Evolutionary conservation across 2,113 vertebrate genomes (phyloP).

Genomic region (Columba livia): DNA sequence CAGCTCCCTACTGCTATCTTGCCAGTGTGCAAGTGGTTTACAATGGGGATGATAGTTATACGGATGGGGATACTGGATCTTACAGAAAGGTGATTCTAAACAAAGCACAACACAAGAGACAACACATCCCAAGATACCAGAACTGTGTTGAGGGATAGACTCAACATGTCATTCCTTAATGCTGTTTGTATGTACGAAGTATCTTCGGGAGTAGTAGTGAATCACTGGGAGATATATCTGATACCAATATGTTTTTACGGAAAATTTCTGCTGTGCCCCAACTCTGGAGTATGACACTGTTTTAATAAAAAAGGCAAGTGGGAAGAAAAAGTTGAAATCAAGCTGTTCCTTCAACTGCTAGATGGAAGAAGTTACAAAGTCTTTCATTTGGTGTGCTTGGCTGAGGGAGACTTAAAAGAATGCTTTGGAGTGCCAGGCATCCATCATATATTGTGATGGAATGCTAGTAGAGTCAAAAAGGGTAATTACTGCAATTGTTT

Average conservation of each 20-base stretch:
- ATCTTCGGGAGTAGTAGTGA: background rate
- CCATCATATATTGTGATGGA: background rate
- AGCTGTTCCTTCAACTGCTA: background rate
- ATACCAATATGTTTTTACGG: background rate
- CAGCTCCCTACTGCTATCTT: background rate
- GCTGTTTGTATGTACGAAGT: background rate
- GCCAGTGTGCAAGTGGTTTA: background rate
- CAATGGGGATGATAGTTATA: background rate
- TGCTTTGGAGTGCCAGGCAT: background rate
- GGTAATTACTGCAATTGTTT: background rate
- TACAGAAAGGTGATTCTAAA: background rate
- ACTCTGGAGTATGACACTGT: background rate
- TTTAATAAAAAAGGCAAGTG: background rate
- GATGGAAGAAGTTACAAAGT: background rate
- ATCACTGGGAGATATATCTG: background rate
- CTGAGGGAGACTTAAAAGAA: background rate
- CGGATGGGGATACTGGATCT: background rate
- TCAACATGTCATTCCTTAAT: background rate
- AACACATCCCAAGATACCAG: background rate
- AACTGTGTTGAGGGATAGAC: background rate
- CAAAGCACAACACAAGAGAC: background rate
- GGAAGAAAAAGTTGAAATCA: background rate
- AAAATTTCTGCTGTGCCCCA: background rate
- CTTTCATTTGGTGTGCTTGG: background rate
- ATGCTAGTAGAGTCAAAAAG: background rate